Base-by-base conservation (phyloP, 2,888 invertebrate genomes). In the Hyles lineata region DNA sequence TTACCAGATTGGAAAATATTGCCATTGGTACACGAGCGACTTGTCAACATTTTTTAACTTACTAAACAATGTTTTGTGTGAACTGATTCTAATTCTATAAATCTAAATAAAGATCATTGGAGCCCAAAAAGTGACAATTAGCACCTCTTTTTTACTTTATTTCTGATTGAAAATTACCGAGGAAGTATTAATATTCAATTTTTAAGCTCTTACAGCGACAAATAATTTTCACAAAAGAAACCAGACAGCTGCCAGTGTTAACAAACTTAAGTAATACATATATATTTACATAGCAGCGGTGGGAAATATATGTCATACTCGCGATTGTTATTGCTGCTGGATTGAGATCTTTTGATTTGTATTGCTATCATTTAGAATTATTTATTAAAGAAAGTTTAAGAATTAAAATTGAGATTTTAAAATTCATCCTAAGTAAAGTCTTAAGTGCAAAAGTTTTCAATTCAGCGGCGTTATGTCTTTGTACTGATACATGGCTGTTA, bases 271-370 rank as follows among this genome's bases (percentile, higher is more conserved):
- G 61, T 63, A 73, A 70, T 55, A 67, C 23, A 67, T 62, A 70
- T 70, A 80, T 90, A 91, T 90, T 85, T 90, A 92, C 86, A 88
- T 81, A 88, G 76, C 82, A 87, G 92, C 93, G 93, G 94, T 94
- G 94, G 93, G 94, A 94, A 86, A 80, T 87, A 43, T 83, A 81
- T 78, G 82, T 84, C 74, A 89, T 92, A 93, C 90, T 92, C 92
- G 93, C 91, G 90, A 87, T 83, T 80, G 78, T 85, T 80, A 77
- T 86, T 85, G 89, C 90, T 84, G 83, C 85, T 89, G 84, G 80
- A 84, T 82, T 74, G 84, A 92, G 87, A 87, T 86, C 85, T 90
- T 86, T 86, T 76, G 75, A 76, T 75, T 58, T 61, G 70, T 73
- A 76, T 70, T 72, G 75, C 19, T 25, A 29, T 55, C 29, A 70